Evolutionary conservation across 2,888 invertebrate species (phyloP).

Genomic region (Synanthedon vespiformis): DNA sequence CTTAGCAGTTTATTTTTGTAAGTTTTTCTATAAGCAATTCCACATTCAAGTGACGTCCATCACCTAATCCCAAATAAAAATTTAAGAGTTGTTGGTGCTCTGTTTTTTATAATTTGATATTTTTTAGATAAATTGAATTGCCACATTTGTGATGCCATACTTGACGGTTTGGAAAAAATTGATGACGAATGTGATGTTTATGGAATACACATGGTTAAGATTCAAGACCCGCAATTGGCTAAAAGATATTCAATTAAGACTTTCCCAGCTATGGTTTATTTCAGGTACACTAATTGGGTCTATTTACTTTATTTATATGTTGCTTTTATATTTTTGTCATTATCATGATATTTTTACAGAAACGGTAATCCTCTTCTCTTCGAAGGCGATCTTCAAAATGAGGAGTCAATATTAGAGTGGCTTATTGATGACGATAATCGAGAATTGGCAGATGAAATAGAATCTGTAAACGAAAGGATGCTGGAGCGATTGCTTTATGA

Average conservation of each 20-base stretch:
- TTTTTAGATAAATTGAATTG: constrained; percentile 86
- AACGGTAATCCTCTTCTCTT: constrained; percentile 90
- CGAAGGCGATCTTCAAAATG: constrained; percentile 93
- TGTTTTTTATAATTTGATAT: not conserved
- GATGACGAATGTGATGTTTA: constrained; percentile 93
- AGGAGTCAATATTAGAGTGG: constrained; percentile 93
- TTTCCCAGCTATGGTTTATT: constrained; percentile 92
- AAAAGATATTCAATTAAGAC: constrained; percentile 95
- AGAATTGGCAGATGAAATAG: constrained; percentile 93
- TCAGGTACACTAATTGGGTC: constrained; percentile 67
- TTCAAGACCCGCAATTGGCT: constrained; percentile 90
- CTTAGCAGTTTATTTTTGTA: constrained; percentile 92
- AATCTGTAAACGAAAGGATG: constrained; percentile 92
- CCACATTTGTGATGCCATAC: constrained; percentile 90
- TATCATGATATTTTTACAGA: constrained; percentile 55
- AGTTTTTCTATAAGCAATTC: constrained; percentile 33
- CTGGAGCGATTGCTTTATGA: constrained; percentile 85
- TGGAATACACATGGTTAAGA: constrained; percentile 93
- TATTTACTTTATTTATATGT: no score
- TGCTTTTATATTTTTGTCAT: not conserved
- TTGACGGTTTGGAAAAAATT: constrained; percentile 88
- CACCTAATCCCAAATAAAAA: not conserved
- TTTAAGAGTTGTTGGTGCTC: not conserved
- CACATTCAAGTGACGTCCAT: not conserved
- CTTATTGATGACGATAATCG: constrained; percentile 92